Evolutionary conservation across 92 coral and sea anemone species (phyloP).

Genomic region (Zoanthus gigantus): DNA sequence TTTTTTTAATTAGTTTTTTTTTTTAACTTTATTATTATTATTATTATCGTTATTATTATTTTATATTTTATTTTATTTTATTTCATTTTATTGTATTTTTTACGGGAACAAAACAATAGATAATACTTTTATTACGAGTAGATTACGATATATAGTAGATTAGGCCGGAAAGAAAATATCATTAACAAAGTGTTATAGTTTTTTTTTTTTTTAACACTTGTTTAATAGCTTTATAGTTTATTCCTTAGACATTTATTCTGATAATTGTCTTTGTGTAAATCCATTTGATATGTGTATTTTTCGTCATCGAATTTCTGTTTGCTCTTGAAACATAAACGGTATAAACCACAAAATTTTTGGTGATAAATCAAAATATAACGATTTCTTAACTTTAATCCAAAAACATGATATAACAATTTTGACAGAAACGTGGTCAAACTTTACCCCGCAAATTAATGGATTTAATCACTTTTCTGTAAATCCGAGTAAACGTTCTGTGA

Average conservation of each 20-base stretch:
- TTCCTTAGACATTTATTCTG: not conserved
- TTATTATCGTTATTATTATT: too few species aligned
- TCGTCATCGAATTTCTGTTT: constrained; percentile 34
- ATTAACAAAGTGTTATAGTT: too few species aligned
- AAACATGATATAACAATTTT: constrained; percentile 41
- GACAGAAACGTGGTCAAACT: constrained; percentile 48
- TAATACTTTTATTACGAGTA: constrained; percentile 5
- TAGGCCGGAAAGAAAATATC: not conserved
- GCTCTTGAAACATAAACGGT: constrained; percentile 55
- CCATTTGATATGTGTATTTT: constrained; percentile 17
- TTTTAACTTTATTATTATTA: too few species aligned
- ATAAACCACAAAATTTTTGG: constrained; percentile 31
- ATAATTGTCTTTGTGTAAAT: not conserved
- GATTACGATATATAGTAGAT: not conserved
- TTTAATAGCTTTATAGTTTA: not conserved
- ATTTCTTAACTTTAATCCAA: constrained; percentile 14
- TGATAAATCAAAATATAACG: constrained; percentile 36
- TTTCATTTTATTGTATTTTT: not conserved
- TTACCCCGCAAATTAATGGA: constrained; percentile 6
- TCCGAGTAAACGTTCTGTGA: not conserved
- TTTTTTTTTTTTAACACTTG: not conserved
- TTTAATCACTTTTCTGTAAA: constrained; percentile 1
- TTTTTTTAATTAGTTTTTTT: not conserved
- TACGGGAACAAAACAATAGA: constrained; percentile 10
- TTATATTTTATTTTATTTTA: too few species aligned